Conservation (phyloP, 1,140 invertebrate genomes). For the Piezodorus guildinii region DNA sequence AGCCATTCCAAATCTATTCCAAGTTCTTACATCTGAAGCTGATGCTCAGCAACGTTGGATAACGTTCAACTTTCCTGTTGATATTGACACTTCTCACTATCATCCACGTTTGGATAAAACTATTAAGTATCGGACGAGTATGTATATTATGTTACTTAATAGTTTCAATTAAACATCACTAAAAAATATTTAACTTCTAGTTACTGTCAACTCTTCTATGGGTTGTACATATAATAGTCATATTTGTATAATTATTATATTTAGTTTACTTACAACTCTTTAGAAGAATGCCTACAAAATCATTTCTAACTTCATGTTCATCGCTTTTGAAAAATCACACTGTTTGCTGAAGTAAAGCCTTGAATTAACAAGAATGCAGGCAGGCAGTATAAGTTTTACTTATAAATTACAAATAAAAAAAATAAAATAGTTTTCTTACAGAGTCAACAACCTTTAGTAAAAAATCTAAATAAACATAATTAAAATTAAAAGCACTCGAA, state of each 20-base stretch:
- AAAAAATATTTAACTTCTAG: background rate
- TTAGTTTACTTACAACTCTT: background rate
- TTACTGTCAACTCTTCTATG: background rate
- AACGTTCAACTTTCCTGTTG: slow-evolving; percentile 64
- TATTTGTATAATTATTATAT: background rate
- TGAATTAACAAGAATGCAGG: too few relatives aligned
- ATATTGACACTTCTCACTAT: slow-evolving; percentile 45
- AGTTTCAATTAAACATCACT: background rate
- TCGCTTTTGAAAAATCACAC: too few relatives aligned
- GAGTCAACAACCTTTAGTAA: too few relatives aligned
- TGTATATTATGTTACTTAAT: slow-evolving; percentile 30
- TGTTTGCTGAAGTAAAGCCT: too few relatives aligned
- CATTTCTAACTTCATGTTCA: background rate
- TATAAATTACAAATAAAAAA: too few relatives aligned
- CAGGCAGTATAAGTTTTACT: too few relatives aligned
- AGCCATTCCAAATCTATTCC: slow-evolving; percentile 70
- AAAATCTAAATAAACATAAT: too few relatives aligned
- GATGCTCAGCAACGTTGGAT: slow-evolving; percentile 62
- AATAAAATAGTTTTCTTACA: too few relatives aligned
- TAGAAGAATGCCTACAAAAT: background rate
- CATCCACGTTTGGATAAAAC: slow-evolving; percentile 47
- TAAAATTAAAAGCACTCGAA: too few relatives aligned
- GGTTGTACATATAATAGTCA: background rate
- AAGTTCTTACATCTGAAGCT: slow-evolving; percentile 64
- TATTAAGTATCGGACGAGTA: slow-evolving; percentile 55